These are phyloP conservation scores for Drosophila emarginata DNA, from an alignment of 2,888 invertebrate genomes.

Conservation along the genomic window DNA sequence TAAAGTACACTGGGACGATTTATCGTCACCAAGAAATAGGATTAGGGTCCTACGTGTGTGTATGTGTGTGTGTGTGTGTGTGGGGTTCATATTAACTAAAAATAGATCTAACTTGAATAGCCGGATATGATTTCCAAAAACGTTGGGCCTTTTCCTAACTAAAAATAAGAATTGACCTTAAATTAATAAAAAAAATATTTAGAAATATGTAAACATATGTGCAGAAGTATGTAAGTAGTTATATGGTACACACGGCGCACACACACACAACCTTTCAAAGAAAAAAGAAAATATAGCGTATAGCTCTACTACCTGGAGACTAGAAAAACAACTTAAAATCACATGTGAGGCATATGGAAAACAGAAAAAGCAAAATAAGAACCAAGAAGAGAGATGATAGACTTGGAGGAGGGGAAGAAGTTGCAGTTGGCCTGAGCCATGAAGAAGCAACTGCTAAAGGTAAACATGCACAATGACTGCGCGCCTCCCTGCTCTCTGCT, in stretches of 20 bases:
- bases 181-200: background rate
- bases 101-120: no score
- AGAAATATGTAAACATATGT: background rate
- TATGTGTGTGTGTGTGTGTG: no score
- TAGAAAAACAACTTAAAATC: conserved; percentile 12
- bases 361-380: background rate
- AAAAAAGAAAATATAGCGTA: background rate
- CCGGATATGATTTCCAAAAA: no score
- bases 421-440: conserved; percentile 2
- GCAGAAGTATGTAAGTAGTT: background rate
- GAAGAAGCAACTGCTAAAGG: background rate
- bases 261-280: background rate
- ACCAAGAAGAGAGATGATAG: background rate
- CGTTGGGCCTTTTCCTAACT: no score
- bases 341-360: conserved; percentile 14
- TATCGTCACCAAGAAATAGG: no score
- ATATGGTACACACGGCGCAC: background rate
- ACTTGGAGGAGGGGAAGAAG: background rate
- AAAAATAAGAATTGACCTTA: background rate
- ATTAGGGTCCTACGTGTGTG: no score
- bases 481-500: background rate
- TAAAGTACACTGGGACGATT: no score
- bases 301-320: conserved; percentile 1
- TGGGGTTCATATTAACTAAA: no score
- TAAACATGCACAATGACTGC: conserved; percentile 2